phyloP scores from a whole-genome alignment of 92 coral and sea anemone genomes.

The Siderastrea siderea region DNA sequence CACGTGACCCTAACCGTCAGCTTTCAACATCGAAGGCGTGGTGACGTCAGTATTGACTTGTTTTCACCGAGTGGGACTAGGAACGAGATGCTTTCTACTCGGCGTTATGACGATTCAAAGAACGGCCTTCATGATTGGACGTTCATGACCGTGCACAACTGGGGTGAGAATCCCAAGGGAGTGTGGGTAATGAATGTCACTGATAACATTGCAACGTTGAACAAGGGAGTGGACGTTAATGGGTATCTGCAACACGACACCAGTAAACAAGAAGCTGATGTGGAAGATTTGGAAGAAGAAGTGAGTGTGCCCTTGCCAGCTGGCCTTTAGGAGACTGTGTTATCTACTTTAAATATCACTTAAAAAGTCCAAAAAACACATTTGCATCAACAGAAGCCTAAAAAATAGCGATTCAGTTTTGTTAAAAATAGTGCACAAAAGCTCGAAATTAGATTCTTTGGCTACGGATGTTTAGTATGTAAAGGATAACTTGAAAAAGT shows the following conservation, averaged over 20 bases:
- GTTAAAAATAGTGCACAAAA: no score
- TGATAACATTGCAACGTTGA: slow-evolving; percentile 85
- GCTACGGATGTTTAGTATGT: no score
- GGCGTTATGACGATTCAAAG: slow-evolving; percentile 99
- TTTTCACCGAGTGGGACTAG: slow-evolving; percentile 99
- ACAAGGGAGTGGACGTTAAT: slow-evolving; percentile 91
- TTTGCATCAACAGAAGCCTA: no score
- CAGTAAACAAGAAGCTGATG: slow-evolving; percentile 98
- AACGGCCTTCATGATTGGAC: slow-evolving; percentile 99
- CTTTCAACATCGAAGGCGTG: slow-evolving; percentile 98
- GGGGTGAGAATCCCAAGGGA: slow-evolving; percentile 99
- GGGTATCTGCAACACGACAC: slow-evolving; percentile 98
- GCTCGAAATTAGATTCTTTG: no score
- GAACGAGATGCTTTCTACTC: slow-evolving; percentile 99
- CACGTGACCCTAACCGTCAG: slow-evolving; percentile 96
- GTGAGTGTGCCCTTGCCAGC: slow-evolving; percentile 18
- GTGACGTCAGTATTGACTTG: slow-evolving; percentile 97
- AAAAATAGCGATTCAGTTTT: no score
- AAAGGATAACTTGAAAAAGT: no score
- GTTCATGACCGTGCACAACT: slow-evolving; percentile 98
- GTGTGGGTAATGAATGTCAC: slow-evolving; percentile 99
- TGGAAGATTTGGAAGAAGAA: slow-evolving; percentile 98
- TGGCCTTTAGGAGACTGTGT: no score
- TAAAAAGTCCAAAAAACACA: no score
- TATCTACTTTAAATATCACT: no score